Base-by-base conservation (phyloP, 2,113 vertebrate genomes). In the Pelecanoides urinatrix region DNA sequence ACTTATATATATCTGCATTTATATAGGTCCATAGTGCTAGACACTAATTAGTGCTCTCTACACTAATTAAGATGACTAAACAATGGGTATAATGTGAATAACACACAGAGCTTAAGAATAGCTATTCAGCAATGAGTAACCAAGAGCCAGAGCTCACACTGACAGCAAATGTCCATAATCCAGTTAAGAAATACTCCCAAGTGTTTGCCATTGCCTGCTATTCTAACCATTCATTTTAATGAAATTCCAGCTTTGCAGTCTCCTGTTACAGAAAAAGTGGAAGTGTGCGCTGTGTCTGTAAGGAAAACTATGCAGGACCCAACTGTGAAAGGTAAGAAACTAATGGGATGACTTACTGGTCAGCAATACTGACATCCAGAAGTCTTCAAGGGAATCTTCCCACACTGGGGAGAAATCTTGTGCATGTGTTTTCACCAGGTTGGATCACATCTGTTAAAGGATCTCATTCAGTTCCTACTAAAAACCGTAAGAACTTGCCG, bases 301-400 rank as follows among this genome's bases (percentile, higher is more conserved):
- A 99, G 93, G 98, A 99, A 90, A 99, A 98, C 86, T 99, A 99
- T 49, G 99, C 99, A 74, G 99, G 99, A 93, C 98, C 99, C 95
- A 98, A 98, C 92, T 99, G 99, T 95, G 99, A 99, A 98, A 99
- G 99, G 99, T 99, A 97, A 96, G 98, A 47, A 92, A 32, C 32
- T 55, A 70, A 45, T 0, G 26, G 32, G 7, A 42, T 79, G 22
- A 12, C 11, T 76, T 42, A 42, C 18, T 63, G 20, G 7, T 71
- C 23, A 72, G 44, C 34, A 79, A 34, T 40, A 14, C 11, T 11
- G 15, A 78, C 71, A 55, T 26, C 17, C 65, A 58, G 47, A 40
- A 50, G 22, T 50, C 55, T 71, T 52, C 52, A 47, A 53, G 32
- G 22, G 9, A 26, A 52, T 88, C 7, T 81, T 91, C 21, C 23